These are phyloP conservation scores for Cyprinodon diabolis DNA, from an alignment of 2,797 vertebrate genomes.

Conservation along the genomic window DNA sequence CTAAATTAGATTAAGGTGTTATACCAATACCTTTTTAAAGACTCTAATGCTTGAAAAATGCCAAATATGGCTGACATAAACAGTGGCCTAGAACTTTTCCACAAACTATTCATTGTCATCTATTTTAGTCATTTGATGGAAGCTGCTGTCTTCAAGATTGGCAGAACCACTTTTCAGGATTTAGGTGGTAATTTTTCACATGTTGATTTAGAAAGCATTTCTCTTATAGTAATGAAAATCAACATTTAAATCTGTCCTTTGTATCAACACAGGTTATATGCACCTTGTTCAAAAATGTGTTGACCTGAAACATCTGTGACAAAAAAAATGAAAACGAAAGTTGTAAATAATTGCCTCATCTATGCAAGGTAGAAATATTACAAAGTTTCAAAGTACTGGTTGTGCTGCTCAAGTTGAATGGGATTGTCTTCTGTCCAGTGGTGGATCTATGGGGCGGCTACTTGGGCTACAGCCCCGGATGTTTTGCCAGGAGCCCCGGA, in stretches of 20 bases:
- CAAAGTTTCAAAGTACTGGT: not conserved
- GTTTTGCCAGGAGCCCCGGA: too few species aligned
- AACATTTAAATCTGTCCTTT: not conserved
- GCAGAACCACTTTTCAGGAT: not conserved
- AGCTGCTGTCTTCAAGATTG: too few species aligned
- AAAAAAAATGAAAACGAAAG: too few species aligned
- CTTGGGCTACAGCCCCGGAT: too few species aligned
- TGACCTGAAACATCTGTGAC: not conserved
- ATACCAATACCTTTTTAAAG: too few species aligned
- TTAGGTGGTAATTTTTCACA: not conserved
- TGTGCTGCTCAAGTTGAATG: not conserved
- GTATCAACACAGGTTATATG: not conserved
- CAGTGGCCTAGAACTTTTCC: not conserved
- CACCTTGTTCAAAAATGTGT: not conserved
- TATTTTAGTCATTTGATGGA: not conserved
- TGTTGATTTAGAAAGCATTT: not conserved
- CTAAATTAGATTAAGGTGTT: not conserved
- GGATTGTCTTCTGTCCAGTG: too few species aligned
- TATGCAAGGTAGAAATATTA: not conserved
- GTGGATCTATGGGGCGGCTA: too few species aligned
- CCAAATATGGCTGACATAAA: not conserved
- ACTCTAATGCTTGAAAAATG: too few species aligned
- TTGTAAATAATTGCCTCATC: not conserved
- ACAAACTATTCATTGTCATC: not conserved
- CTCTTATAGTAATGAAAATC: not conserved